Base-by-base conservation (phyloP, 2,113 vertebrate species). In the Malaclemys terrapin region DNA sequence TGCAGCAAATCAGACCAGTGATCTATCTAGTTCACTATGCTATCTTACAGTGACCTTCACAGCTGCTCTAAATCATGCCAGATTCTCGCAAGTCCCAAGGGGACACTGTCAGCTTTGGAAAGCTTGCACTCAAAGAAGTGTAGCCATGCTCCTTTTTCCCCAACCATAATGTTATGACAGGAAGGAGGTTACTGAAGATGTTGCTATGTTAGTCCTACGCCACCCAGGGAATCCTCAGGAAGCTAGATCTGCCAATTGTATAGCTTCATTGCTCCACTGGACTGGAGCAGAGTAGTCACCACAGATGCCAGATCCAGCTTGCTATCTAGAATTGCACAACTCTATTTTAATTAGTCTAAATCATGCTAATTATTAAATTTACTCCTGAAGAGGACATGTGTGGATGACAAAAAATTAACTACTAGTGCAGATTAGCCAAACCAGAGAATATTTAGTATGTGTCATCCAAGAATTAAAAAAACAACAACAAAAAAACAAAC, bases 371-470 rank as follows among this genome's bases (percentile, higher is more conserved):
- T 42, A 22, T 49, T 62, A 75, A 85, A 83, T 27, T 75, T 84
- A 87, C 1, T 11, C 2, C 57, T 35, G 27, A 42, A 54, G 2
- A 8, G 62, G 3, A 2, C 47, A 3, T 2, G 54, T 52, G 62
- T 42, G 1, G 4, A 2, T 1, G 0, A 62, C 12, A 24, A 3
- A 80, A 76, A 12, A 84, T 20, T 69, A 69, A 69, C 62, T 69
- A 69, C 31, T 69, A 90, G 57, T 54, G 57, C 4, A 54, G 1
- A 89, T 35, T n/a, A 90, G 29, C 0, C 80, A 12, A 84, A 82
- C 0, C 8, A 16, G 20, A 65, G 20, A 35, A 29, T 1, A 88
- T 75, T 20, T 62, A n/a, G 0, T 7, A 82, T 42, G 47, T 1
- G 80, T 84, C 47, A 62, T 1, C 52, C 87, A 69, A 4, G 0